Percentiles rank a stretch among this genome's conserved stretches.
Evolutionary conservation across 2,797 vertebrate genomes (phyloP).

Genomic region (Craterocephalus amniculus): DNA sequence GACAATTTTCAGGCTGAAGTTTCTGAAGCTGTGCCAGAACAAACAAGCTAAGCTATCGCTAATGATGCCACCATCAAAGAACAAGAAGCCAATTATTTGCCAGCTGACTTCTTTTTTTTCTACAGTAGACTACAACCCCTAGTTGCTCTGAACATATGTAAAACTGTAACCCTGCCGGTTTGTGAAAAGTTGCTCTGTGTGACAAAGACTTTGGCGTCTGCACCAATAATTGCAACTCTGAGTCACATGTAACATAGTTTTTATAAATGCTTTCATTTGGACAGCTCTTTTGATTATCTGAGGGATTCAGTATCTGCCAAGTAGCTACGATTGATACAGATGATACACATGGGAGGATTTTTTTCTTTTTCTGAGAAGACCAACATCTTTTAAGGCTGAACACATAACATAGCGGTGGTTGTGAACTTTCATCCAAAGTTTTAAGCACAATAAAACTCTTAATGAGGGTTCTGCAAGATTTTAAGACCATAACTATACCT

Average conservation of each 20-base stretch:
- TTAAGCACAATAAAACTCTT: slow-evolving; percentile 47
- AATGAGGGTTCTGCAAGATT: slow-evolving; percentile 39
- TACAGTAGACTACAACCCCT: no score
- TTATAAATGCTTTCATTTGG: slow-evolving; percentile 25
- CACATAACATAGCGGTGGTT: slow-evolving; percentile 22
- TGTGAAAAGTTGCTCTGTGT: slow-evolving; percentile 5
- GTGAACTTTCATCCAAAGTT: slow-evolving; percentile 42
- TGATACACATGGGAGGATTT: no score
- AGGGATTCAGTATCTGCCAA: slow-evolving; percentile 11
- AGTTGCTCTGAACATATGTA: slow-evolving; percentile 3
- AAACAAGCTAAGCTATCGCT: background rate
- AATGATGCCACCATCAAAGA: slow-evolving; percentile 15
- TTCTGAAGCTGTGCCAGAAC: background rate
- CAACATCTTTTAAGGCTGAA: slow-evolving; percentile 20
- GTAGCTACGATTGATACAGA: no score
- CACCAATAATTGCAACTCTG: slow-evolving; percentile 12
- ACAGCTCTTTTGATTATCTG: slow-evolving; percentile 20
- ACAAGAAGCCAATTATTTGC: background rate
- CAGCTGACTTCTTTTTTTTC: slow-evolving; percentile 1
- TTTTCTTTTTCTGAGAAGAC: slow-evolving; percentile 1
- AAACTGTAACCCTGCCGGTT: slow-evolving; percentile 15
- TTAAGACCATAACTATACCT: slow-evolving; percentile 31
- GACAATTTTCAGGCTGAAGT: background rate
- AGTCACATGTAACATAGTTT: slow-evolving; percentile 13
- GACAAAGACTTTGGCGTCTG: slow-evolving; percentile 20